Percentiles rank a stretch among this genome's conserved stretches.
Evolutionary conservation across 2,888 invertebrate genomes (phyloP).

Genomic region (Oligia strigilis): DNA sequence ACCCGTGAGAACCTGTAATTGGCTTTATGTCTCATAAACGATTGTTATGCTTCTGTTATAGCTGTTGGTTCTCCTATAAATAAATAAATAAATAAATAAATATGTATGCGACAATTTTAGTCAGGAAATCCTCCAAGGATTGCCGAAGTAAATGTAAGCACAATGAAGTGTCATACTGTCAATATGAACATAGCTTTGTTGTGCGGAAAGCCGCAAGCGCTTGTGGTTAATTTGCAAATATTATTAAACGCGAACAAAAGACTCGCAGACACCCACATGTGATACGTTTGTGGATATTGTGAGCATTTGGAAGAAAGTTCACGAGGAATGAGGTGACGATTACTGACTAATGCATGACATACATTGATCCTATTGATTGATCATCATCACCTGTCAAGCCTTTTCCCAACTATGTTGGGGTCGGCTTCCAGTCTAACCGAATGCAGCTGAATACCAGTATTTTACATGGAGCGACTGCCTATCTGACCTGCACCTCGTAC

Average conservation of each 20-base stretch:
- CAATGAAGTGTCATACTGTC: slow-evolving; percentile 33
- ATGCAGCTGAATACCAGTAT: no score
- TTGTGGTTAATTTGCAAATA: slow-evolving; percentile 80
- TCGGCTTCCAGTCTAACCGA: no score
- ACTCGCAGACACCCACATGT: slow-evolving; percentile 66
- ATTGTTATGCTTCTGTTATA: no score
- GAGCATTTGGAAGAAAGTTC: slow-evolving; percentile 44
- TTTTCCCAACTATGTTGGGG: no score
- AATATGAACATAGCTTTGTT: slow-evolving; percentile 54
- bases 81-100: no score
- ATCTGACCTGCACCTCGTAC: no score
- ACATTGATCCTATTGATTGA: no score
- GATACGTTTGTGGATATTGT: slow-evolving; percentile 20
- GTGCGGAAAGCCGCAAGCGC: slow-evolving; percentile 61
- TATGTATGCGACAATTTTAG: background rate
- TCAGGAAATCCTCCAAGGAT: slow-evolving; percentile 8
- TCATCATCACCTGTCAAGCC: no score
- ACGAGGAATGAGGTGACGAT: slow-evolving; percentile 4
- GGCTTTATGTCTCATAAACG: no score
- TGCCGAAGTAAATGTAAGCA: slow-evolving; percentile 9
- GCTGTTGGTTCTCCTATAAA: no score
- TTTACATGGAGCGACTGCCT: no score
- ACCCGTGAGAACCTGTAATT: no score
- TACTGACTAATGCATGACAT: background rate
- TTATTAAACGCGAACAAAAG: slow-evolving; percentile 81